phyloP scores from a whole-genome alignment of 1,140 invertebrate species.

The Drosophila seguyi region DNA sequence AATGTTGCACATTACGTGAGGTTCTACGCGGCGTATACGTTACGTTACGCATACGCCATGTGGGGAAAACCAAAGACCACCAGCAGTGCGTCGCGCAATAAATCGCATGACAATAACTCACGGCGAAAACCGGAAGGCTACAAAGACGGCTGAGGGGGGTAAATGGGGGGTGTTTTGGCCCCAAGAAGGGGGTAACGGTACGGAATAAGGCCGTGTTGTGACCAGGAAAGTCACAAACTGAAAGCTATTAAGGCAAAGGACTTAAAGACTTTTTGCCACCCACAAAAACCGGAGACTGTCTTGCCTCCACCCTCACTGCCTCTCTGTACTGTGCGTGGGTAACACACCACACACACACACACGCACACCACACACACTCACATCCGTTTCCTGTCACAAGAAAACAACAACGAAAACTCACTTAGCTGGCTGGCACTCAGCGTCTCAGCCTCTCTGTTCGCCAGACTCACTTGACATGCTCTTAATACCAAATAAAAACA shows the following conservation, averaged over 20 bases:
- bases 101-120: conserved; percentile 80
- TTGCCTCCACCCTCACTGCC: conserved; percentile 11
- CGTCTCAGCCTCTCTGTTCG: conserved; percentile 16
- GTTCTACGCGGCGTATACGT: conserved; percentile 63
- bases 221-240: conserved; percentile 56
- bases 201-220: conserved; percentile 20
- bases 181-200: conserved; percentile 12
- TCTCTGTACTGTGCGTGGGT: conserved; percentile 5
- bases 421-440: conserved; percentile 47
- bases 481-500: conserved; percentile 81
- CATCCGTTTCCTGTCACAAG: conserved; percentile 60
- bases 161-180: not conserved
- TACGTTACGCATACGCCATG: conserved; percentile 79
- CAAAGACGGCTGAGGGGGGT: not conserved
- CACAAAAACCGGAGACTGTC: conserved; percentile 16
- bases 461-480: conserved; percentile 70
- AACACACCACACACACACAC: conserved; percentile 2
- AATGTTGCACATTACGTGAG: conserved; percentile 56
- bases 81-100: conserved; percentile 61
- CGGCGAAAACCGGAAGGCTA: conserved; percentile 18
- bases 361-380: conserved; percentile 19
- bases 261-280: conserved; percentile 72
- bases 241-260: conserved; percentile 73
- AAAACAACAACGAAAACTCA: conserved; percentile 61
- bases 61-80: conserved; percentile 41